phyloP scores from a whole-genome alignment of 2,113 vertebrate species.

The Nannobrachium achirus region DNA sequence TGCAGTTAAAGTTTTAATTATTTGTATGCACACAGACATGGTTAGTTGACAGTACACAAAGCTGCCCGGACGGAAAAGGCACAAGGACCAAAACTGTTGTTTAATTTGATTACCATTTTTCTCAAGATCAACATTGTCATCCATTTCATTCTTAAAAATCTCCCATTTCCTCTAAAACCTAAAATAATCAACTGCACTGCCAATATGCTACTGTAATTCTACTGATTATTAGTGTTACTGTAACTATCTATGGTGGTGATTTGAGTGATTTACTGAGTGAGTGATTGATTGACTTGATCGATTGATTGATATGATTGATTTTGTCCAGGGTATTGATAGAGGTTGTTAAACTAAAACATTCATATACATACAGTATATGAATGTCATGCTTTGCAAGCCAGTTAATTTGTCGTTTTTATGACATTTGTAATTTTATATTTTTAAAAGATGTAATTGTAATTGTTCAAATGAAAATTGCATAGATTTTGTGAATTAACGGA shows the following conservation, averaged over 20 bases:
- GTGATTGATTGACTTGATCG: neutral
- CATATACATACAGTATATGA: neutral
- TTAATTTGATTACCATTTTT: constrained; percentile 51
- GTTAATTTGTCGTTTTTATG: neutral
- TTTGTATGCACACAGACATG: no score
- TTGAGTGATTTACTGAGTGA: constrained; percentile 15
- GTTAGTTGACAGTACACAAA: neutral
- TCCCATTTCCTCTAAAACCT: constrained; percentile 45
- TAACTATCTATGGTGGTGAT: constrained; percentile 40
- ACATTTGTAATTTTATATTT: neutral
- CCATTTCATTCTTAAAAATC: constrained; percentile 24
- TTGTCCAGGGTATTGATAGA: constrained; percentile 26
- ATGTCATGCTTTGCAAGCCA: neutral
- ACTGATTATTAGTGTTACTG: constrained; percentile 51
- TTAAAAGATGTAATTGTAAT: neutral
- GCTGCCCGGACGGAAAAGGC: constrained; percentile 53
- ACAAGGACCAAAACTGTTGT: constrained; percentile 68
- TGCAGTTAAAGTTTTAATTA: no score
- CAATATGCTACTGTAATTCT: constrained; percentile 54
- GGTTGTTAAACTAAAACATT: constrained; percentile 27
- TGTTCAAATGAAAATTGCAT: neutral
- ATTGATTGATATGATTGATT: neutral
- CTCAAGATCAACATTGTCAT: constrained; percentile 58
- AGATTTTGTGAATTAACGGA: constrained; percentile 3
- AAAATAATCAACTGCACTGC: constrained; percentile 49